Conservation (phyloP, 2,888 invertebrate species). For the Archips xylosteana region DNA sequence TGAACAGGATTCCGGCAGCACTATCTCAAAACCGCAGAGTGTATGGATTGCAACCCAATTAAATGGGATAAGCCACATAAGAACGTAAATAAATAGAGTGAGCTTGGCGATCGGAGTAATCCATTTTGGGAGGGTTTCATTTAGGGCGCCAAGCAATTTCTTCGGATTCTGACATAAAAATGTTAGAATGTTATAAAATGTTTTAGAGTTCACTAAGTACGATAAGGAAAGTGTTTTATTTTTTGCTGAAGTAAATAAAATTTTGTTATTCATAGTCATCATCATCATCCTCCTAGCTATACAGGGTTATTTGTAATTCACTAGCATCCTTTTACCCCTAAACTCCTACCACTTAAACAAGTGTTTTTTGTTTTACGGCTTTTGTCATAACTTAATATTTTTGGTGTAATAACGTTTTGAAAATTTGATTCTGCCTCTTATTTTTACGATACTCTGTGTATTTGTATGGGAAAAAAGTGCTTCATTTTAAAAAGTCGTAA, state of each 20-base stretch:
- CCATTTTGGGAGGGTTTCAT: constrained; percentile 4
- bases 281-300: no score
- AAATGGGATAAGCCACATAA: constrained; percentile 12
- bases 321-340: no score
- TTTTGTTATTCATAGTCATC: background rate
- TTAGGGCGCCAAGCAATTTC: background rate
- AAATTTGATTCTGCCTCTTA: no score
- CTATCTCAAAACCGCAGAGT: constrained; percentile 17
- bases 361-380: no score
- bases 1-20: background rate
- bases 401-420: no score
- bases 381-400: no score
- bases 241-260: background rate
- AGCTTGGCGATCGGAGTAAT: background rate
- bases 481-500: no score
- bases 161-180: constrained; percentile 2
- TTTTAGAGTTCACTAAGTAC: background rate
- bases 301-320: no score
- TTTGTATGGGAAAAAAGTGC: no score
- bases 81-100: constrained; percentile 20
- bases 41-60: constrained; percentile 17
- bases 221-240: background rate
- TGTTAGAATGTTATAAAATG: background rate
- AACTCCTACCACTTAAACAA: no score
- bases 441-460: no score